Evolutionary conservation across 2,113 vertebrate genomes (phyloP).

Genomic region (Myiopsitta monachus): DNA sequence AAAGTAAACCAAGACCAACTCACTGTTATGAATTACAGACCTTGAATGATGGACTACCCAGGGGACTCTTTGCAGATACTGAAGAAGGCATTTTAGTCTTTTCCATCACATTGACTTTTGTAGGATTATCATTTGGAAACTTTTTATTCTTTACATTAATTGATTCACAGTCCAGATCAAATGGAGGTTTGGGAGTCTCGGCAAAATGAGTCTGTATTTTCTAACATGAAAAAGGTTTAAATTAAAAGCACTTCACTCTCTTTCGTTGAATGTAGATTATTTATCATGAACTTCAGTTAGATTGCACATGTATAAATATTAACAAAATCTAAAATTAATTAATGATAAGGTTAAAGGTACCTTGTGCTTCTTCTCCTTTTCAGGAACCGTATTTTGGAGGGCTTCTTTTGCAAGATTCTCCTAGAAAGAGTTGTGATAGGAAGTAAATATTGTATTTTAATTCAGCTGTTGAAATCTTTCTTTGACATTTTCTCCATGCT

Average conservation of each 20-base stretch:
- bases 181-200: conserved; percentile 37
- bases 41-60: conserved; percentile 31
- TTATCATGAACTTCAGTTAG: neutral
- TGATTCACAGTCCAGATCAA: conserved; percentile 43
- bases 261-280: neutral
- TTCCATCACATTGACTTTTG: conserved; percentile 24
- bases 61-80: conserved; percentile 17
- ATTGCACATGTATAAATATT: neutral
- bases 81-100: conserved; percentile 20
- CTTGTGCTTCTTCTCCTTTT: conserved; percentile 69
- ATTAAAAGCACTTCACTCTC: neutral
- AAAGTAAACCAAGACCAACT: neutral
- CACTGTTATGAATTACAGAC: conserved; percentile 47
- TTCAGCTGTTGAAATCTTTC: neutral
- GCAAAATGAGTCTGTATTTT: conserved; percentile 40
- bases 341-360: conserved; percentile 40
- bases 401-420: conserved; percentile 65
- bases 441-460: neutral
- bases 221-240: conserved; percentile 44
- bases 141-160: conserved; percentile 21
- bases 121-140: neutral
- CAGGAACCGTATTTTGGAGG: conserved; percentile 1
- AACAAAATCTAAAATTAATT: neutral
- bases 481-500: neutral
- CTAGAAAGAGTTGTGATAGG: conserved; percentile 47